phyloP scores from a whole-genome alignment of 2,113 vertebrate species.

The Poeciliopsis prolifica region DNA sequence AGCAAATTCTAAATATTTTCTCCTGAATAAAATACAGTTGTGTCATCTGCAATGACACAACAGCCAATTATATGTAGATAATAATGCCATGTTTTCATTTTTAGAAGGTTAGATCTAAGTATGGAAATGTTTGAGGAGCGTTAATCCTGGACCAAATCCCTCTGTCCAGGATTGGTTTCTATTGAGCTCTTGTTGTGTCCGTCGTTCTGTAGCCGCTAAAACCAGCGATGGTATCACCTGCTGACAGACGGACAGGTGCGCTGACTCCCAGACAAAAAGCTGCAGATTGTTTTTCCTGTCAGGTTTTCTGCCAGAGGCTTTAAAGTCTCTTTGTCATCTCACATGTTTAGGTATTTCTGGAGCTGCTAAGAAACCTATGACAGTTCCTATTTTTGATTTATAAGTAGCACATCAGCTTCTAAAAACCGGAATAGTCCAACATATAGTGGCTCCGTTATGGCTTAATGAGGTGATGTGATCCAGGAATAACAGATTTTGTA shows the following conservation, averaged over 20 bases:
- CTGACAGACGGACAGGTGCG: conserved; percentile 45
- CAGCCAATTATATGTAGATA: too few species aligned
- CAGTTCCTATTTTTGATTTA: neutral
- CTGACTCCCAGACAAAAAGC: conserved; percentile 14
- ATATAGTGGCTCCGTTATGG: neutral
- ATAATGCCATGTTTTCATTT: too few species aligned
- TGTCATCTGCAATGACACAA: too few species aligned
- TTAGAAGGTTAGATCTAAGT: too few species aligned
- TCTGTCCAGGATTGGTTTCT: neutral
- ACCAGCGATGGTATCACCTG: conserved; percentile 17
- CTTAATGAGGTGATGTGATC: neutral
- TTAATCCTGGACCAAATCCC: too few species aligned
- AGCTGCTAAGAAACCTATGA: conserved; percentile 3
- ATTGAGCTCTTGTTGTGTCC: neutral
- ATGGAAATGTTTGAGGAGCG: too few species aligned
- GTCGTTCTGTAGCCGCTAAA: neutral
- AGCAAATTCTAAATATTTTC: too few species aligned
- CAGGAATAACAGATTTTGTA: neutral
- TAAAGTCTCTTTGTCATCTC: conserved; percentile 15
- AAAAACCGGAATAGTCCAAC: neutral
- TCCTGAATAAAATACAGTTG: too few species aligned
- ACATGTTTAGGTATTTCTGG: conserved; percentile 2
- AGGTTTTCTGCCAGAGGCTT: conserved; percentile 40
- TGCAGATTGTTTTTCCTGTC: conserved; percentile 32
- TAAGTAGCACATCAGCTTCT: neutral